Percentiles rank a stretch among this genome's conserved stretches.
Evolutionary conservation across 2,797 vertebrate genomes (phyloP).

Genomic region (Sebastes ruberrimus): DNA sequence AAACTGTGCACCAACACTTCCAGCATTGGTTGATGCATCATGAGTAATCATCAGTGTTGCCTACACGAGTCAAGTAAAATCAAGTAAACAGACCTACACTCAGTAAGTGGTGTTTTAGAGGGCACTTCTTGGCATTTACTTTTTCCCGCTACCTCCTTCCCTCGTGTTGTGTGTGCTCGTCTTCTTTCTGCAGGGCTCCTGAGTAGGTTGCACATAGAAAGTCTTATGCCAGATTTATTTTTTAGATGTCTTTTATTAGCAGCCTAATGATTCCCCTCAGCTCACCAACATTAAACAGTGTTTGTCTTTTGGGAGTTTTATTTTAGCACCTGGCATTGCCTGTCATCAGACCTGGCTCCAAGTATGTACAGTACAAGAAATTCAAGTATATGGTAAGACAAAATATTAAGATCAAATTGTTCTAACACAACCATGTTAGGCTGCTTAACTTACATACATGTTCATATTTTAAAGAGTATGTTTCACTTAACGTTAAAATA

Average conservation of each 20-base stretch:
- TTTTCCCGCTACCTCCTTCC: conserved; percentile 10
- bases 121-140: conserved; percentile 26
- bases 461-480: too few species aligned
- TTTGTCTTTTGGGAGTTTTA: background rate
- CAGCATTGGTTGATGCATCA: conserved; percentile 4
- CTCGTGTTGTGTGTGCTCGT: background rate
- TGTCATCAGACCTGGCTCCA: too few species aligned
- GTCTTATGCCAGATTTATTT: conserved; percentile 11
- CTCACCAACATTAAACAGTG: background rate
- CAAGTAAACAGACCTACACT: conserved; percentile 12
- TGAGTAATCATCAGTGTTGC: conserved; percentile 31
- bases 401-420: too few species aligned
- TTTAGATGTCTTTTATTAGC: background rate
- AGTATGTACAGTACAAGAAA: too few species aligned
- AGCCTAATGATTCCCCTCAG: background rate
- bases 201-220: conserved; percentile 15
- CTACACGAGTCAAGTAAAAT: conserved; percentile 10
- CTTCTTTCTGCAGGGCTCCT: background rate
- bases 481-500: too few species aligned
- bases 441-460: too few species aligned
- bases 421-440: too few species aligned
- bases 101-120: conserved; percentile 5
- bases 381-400: too few species aligned
- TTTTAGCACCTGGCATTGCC: too few species aligned
- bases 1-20: background rate